phyloP scores from a whole-genome alignment of 1,140 invertebrate species.

The Aporrectodea caliginosa region DNA sequence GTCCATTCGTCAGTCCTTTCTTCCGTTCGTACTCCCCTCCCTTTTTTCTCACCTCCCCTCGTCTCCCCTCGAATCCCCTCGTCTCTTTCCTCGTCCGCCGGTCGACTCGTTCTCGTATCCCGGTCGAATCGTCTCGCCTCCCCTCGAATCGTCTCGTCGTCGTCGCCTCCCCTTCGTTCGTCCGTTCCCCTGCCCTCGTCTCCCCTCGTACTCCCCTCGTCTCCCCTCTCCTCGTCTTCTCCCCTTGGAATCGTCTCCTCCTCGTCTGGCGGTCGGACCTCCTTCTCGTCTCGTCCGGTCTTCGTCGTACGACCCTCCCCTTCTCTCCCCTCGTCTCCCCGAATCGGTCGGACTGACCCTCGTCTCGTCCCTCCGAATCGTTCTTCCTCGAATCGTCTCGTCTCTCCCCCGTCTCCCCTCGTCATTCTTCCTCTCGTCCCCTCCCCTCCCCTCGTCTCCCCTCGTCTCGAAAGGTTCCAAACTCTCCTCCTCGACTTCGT shows the following conservation, averaged over 20 bases:
- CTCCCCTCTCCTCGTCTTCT: slow-evolving; percentile 1
- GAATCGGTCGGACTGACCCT: too few relatives aligned
- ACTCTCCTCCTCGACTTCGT: background rate
- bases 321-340: slow-evolving; percentile 1
- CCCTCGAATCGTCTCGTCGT: too few relatives aligned
- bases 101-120: too few relatives aligned
- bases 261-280: too few relatives aligned
- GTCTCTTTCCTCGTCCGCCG: background rate
- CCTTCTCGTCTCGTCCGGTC: slow-evolving; percentile 4
- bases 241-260: background rate
- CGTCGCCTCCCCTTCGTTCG: too few relatives aligned
- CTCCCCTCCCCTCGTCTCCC: slow-evolving; percentile 1
- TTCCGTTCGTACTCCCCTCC: too few relatives aligned
- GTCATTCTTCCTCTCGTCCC: background rate
- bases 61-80: background rate
- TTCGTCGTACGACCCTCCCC: background rate
- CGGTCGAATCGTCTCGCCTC: too few relatives aligned
- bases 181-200: too few relatives aligned
- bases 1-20: too few relatives aligned
- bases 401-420: background rate
- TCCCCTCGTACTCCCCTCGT: too few relatives aligned
- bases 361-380: too few relatives aligned
- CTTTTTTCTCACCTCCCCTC: slow-evolving; percentile 5
- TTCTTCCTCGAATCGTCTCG: background rate
- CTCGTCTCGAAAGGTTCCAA: background rate